A percentile compares a stretch with the other conserved stretches of the same genome.
Evolutionary conservation across 2,113 vertebrate genomes (phyloP).

Genomic region (Pluvianellus socialis): DNA sequence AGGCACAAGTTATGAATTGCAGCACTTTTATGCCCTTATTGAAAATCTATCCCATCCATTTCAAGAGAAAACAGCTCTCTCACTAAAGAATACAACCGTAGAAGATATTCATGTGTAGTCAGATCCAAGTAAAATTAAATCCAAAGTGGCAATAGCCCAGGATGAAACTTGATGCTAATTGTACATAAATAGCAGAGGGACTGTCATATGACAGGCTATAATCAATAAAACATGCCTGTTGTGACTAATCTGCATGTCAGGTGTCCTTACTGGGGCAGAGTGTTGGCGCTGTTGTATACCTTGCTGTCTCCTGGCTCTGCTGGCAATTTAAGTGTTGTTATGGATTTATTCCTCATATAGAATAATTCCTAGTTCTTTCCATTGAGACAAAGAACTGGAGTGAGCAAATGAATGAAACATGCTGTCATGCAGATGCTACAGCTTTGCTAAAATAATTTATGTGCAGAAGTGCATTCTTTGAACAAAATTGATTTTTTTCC

Average conservation of each 20-base stretch:
- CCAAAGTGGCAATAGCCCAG: not conserved
- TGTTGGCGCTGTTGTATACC: not conserved
- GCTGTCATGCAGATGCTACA: not conserved
- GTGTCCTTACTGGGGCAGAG: not conserved
- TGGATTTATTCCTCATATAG: not conserved
- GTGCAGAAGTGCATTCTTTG: not conserved
- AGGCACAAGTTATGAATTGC: not conserved
- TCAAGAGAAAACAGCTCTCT: not conserved
- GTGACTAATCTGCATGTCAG: slow-evolving; percentile 17
- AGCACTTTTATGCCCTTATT: not conserved
- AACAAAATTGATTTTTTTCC: not conserved
- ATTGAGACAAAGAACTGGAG: not conserved
- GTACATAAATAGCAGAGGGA: slow-evolving; percentile 25
- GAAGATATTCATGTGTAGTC: not conserved
- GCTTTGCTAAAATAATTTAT: not conserved
- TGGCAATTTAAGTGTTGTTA: not conserved
- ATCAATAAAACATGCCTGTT: slow-evolving; percentile 45
- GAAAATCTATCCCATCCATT: not conserved
- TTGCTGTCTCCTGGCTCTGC: not conserved
- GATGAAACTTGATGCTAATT: slow-evolving; percentile 47
- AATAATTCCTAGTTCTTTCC: not conserved
- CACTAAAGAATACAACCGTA: not conserved
- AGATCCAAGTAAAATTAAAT: not conserved
- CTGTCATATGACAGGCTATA: slow-evolving; percentile 32
- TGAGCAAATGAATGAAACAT: not conserved